Evolutionary conservation across 2,113 vertebrate species (phyloP).

Genomic region (Notarius quadriscutis): DNA sequence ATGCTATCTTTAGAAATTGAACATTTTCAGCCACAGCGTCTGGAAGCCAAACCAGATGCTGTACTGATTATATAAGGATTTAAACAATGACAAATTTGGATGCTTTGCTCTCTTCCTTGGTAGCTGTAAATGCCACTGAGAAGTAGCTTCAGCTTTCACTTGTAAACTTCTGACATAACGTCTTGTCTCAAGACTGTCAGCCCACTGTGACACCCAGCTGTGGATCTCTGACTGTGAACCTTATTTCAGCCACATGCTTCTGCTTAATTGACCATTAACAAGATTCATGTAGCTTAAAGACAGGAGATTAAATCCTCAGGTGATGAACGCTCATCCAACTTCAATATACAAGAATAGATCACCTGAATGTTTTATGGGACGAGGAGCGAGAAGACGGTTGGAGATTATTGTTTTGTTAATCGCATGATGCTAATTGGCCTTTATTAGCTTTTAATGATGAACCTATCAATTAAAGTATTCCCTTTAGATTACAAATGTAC

Average conservation of each 20-base stretch:
- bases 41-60: neutral
- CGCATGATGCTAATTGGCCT: neutral
- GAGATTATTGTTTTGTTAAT: slow-evolving; percentile 10
- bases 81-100: neutral
- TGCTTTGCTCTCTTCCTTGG: neutral
- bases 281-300: slow-evolving; percentile 23
- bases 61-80: neutral
- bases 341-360: slow-evolving; percentile 1
- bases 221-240: slow-evolving; percentile 15
- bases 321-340: neutral
- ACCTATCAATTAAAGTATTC: neutral
- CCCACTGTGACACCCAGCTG: slow-evolving; percentile 7
- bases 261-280: slow-evolving; percentile 27
- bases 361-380: slow-evolving; percentile 20
- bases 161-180: neutral
- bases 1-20: neutral
- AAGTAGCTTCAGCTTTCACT: neutral
- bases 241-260: slow-evolving; percentile 31
- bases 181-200: neutral
- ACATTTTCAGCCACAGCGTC: neutral
- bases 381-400: neutral
- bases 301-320: neutral
- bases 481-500: neutral
- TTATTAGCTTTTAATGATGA: slow-evolving; percentile 21
- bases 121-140: neutral